Evolutionary conservation across 2,113 vertebrate genomes (phyloP).

Genomic region (Dipodomys spectabilis): DNA sequence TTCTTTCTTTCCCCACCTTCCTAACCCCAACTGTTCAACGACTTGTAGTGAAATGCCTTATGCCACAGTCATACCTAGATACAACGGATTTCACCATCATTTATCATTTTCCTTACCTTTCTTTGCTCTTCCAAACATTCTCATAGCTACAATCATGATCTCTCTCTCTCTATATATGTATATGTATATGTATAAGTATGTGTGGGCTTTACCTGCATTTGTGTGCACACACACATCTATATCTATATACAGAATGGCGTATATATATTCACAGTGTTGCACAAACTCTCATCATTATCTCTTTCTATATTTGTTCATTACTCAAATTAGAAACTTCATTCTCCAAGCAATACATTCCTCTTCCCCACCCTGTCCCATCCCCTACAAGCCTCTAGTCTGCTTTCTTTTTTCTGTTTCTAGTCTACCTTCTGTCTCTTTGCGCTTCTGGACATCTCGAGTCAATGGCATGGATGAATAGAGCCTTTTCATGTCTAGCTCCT

Average conservation of each 20-base stretch:
- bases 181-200: background rate
- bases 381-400: background rate
- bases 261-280: background rate
- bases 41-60: no score
- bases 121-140: no score
- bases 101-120: no score
- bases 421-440: background rate
- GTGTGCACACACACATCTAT: no score
- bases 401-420: background rate
- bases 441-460: background rate
- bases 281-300: background rate
- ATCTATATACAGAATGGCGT: background rate
- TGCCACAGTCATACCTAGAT: no score
- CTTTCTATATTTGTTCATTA: background rate
- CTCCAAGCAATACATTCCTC: background rate
- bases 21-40: no score
- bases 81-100: no score
- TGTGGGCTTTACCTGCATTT: background rate
- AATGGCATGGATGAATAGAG: background rate
- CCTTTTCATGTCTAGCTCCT: background rate
- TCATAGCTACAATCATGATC: no score
- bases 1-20: no score
- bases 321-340: background rate
- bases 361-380: background rate
- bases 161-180: no score